Evolutionary conservation across 2,888 invertebrate species (phyloP).

Genomic region (Ennomos quercinarius): DNA sequence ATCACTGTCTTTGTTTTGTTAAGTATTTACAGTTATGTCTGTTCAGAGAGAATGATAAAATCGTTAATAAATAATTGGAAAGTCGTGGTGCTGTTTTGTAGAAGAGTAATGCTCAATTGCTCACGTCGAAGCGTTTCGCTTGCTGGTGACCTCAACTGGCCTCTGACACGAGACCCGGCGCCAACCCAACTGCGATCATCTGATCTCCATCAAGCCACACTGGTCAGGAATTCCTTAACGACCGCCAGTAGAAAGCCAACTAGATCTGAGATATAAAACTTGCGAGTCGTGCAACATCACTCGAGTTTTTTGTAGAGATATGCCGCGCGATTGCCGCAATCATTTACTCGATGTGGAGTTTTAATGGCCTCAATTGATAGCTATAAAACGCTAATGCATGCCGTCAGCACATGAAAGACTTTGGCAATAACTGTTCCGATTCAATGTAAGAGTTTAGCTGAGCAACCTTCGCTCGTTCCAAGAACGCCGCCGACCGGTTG

Average conservation of each 20-base stretch:
- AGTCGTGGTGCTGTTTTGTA: conserved; percentile 25
- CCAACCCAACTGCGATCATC: conserved; percentile 32
- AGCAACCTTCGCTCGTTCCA: conserved; percentile 75
- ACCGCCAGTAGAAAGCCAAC: conserved; percentile 51
- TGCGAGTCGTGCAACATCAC: conserved; percentile 27
- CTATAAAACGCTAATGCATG: conserved; percentile 54
- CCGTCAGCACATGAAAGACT: conserved; percentile 55
- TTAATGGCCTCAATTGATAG: conserved; percentile 57
- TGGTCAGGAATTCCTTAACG: conserved; percentile 56
- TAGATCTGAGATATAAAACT: conserved; percentile 53
- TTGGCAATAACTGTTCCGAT: conserved; percentile 70
- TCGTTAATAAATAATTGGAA: conserved; percentile 21
- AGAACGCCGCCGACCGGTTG: conserved; percentile 72
- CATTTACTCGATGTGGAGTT: conserved; percentile 34
- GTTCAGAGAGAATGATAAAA: conserved; percentile 21
- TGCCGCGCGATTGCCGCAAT: conserved; percentile 19
- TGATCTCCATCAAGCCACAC: conserved; percentile 54
- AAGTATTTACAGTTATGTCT: too few relatives aligned
- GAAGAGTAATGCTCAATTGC: conserved; percentile 24
- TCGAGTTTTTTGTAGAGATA: conserved; percentile 13
- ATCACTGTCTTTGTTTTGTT: too few relatives aligned
- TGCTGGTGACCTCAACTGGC: conserved; percentile 37
- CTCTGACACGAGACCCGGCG: conserved; percentile 49
- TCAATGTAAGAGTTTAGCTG: conserved; percentile 67
- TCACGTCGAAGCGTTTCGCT: conserved; percentile 14